Evolutionary conservation across 2,113 vertebrate species (phyloP), one percentile per base, ranked within the genome.

Genomic region (Xiphophorus couchianus): DNA sequence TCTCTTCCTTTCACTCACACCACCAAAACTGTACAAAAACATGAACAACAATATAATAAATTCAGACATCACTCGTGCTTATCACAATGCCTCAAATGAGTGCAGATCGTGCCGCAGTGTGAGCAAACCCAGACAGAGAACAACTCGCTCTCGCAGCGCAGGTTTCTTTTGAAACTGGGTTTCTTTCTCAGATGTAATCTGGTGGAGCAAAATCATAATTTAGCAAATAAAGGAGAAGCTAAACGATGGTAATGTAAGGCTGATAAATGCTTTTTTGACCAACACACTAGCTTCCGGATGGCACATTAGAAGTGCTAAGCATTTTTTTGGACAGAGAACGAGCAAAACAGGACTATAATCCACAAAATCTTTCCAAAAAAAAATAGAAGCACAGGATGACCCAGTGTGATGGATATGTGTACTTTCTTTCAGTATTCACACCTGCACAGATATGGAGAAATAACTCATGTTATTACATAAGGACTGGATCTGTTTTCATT

Each of bases 1-100:
- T 29, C 58, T 69, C 58, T 69, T 44, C 35, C 64, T 67, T 74
- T 74, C 75, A 69, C 78, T 14, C 39, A 82, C 22, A 0, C 71
- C 6, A 69, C 83, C 80, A 77, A 78, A 86, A 83, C 69, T 74
- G 80, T 73, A 85, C 80, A 84, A 86, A 86, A 81, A 74, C 82
- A 42, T 69, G 60, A 81, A 39, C 77, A 78, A 78, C 51, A n/a
- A 74, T 69, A 83, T 61, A 75, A 73, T 77, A 70, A 81, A 86
- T 54, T 62, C 44, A 84, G 77, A 81, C 48, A 62, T 68, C 31
- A 72, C 62, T 65, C 42, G 12, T 37, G 63, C 78, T 76, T 28
- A 66, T 42, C 25, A 58, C 22, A 58, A 58, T 48, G 71, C 80
- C 76, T 63, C 60, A 9, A 29, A 71, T 76, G 62, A 80, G 66